A percentile compares a stretch with the other conserved stretches of the same genome.
Evolutionary conservation across 2,888 invertebrate genomes (phyloP).

Genomic region (Terebella lapidaria): DNA sequence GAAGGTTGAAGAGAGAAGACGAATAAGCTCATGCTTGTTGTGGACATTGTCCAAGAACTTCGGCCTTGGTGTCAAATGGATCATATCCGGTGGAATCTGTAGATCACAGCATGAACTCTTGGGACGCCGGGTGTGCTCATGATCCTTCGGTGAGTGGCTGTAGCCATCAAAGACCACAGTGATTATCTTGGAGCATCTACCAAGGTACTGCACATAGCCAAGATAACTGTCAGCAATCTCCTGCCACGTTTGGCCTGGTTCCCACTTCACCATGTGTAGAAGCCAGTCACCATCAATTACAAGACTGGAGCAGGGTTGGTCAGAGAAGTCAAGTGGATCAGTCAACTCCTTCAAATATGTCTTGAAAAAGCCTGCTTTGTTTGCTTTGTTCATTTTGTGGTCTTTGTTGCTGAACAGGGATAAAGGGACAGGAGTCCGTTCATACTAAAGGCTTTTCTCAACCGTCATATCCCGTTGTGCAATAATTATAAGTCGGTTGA

Average conservation of each 20-base stretch:
- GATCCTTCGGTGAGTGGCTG: not conserved
- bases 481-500: constrained; percentile 9
- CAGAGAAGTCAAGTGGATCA: not conserved
- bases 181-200: not conserved
- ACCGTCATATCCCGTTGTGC: constrained; percentile 10
- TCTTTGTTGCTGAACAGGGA: not conserved
- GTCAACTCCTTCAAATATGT: not conserved
- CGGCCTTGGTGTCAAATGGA: too few species aligned
- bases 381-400: not conserved
- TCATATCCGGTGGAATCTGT: too few species aligned
- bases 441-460: constrained; percentile 3
- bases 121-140: not conserved
- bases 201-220: not conserved
- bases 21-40: too few species aligned
- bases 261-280: not conserved
- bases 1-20: too few species aligned
- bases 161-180: not conserved
- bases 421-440: not conserved
- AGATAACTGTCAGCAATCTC: not conserved
- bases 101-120: not conserved
- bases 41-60: too few species aligned
- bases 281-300: not conserved
- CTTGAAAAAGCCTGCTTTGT: not conserved
- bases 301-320: not conserved
- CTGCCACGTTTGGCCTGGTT: not conserved